phyloP scores from a whole-genome alignment of 2,113 vertebrate species.

The Tursiops truncatus region DNA sequence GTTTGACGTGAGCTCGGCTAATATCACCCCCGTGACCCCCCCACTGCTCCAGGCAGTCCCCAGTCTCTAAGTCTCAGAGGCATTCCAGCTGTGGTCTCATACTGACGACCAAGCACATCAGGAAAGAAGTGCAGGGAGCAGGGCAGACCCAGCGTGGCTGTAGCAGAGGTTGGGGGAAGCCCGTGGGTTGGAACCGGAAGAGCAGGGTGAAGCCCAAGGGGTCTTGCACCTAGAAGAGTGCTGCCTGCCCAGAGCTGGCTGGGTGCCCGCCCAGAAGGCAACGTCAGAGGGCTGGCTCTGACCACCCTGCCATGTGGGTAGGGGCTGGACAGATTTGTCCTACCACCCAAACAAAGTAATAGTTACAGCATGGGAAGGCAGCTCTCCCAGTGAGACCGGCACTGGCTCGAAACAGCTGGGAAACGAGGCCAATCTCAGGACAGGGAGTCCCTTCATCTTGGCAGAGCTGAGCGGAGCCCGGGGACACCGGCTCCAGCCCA shows the following conservation, averaged over 20 bases:
- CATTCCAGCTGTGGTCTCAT: background rate
- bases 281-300: background rate
- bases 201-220: background rate
- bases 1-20: background rate
- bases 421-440: slow-evolving; percentile 24
- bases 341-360: background rate
- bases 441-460: slow-evolving; percentile 49
- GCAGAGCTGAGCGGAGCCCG: background rate
- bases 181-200: background rate
- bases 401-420: background rate
- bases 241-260: background rate
- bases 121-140: background rate
- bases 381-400: background rate
- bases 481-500: slow-evolving; percentile 49
- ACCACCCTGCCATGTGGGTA: background rate
- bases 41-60: background rate
- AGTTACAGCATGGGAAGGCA: background rate
- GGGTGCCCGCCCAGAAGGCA: background rate
- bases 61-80: background rate
- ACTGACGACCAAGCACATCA: background rate
- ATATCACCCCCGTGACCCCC: background rate
- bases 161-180: background rate
- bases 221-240: background rate
- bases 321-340: background rate
- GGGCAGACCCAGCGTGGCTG: background rate